A percentile compares a stretch with the other conserved stretches of the same genome.
phyloP scores from a whole-genome alignment of 53 echinoderm and acorn worm species.

The Mesocentrotus franciscanus region DNA sequence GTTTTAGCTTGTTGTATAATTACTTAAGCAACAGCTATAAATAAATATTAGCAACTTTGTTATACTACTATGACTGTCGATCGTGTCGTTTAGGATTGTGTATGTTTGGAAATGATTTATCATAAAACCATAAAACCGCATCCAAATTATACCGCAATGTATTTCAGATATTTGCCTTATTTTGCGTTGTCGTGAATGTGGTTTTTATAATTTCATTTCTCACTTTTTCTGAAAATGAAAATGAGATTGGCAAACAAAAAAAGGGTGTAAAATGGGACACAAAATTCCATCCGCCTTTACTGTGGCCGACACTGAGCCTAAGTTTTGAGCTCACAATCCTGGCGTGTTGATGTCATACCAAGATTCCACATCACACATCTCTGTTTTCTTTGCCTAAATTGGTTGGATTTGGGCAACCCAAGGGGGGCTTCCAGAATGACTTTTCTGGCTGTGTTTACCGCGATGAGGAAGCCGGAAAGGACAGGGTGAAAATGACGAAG shows the following conservation, averaged over 20 bases:
- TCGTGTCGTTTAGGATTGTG: no score
- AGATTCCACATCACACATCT: slow-evolving; percentile 50
- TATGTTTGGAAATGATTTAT: no score
- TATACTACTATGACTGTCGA: no score
- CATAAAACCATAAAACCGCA: no score
- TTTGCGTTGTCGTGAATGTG: not conserved
- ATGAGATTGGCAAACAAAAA: not conserved
- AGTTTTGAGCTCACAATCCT: slow-evolving; percentile 27
- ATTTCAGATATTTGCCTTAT: no score
- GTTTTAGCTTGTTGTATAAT: no score
- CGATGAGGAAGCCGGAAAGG: slow-evolving; percentile 19
- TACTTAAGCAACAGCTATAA: no score
- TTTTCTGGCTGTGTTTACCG: slow-evolving; percentile 33
- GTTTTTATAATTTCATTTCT: not conserved
- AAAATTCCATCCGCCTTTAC: not conserved
- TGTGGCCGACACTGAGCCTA: slow-evolving; percentile 10
- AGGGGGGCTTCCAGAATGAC: slow-evolving; percentile 13
- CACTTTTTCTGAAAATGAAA: not conserved
- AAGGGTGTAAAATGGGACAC: slow-evolving; percentile 9
- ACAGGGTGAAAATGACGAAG: not conserved
- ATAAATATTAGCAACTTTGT: no score
- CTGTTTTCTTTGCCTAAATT: slow-evolving; percentile 68
- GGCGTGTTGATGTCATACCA: slow-evolving; percentile 36
- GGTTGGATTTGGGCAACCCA: slow-evolving; percentile 55
- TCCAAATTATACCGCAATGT: no score